Base-by-base conservation (phyloP, 1,140 invertebrate species). In the Pectinophora gossypiella region DNA sequence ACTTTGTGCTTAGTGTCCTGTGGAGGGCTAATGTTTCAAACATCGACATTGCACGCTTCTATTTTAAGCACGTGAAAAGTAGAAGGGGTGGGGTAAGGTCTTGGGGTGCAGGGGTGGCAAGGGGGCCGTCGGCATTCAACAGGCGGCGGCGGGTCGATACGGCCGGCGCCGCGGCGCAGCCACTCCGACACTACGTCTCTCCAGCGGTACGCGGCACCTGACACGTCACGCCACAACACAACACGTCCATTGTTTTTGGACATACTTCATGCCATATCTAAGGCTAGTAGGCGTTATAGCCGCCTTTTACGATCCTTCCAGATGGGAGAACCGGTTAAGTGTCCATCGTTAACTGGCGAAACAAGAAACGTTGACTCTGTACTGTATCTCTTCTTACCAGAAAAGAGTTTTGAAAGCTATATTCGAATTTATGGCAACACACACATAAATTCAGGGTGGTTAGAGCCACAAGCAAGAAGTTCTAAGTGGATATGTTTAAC, bases 21-120 rank as follows among this genome's bases (percentile, higher is more conserved):
- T 73, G 61, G 60, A 54, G 64, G 71, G 70, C 68, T 77, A 81
- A 77, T 81, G 72, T 77, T 76, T 76, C 67, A 72, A 82, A 81
- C 76, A 82, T 85, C 77, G 81, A 76, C 76, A 78, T 76, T 75
- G 73, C 70, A 72, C 68, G 71, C 65, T 76, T 72, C 77, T 85
- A 85, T 85, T 85, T 85, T 82, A 77, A 85, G 81, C 77, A 82
- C 75, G 74, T 85, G 81, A 85, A 85, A 79, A 79, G 74, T 79
- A 55, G 62, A 62, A 56, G 50, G 68, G 73, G 71, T 52, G 59
- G 68, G 64, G 64, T 61, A 66, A 64, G 68, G 72, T 72, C 68
- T 73, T 68, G 59, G 73, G 70, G 71, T 38, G 70, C 46, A 19
- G 48, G 60, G 48, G 64, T 61, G 48, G 61, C 21, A 58, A 65